Percentiles rank a stretch among this genome's conserved stretches.
Evolutionary conservation across 30 jellyfish, hydroid and myxozoan genomes (phyloP).

Genomic region (Haliclystus octoradiatus): DNA sequence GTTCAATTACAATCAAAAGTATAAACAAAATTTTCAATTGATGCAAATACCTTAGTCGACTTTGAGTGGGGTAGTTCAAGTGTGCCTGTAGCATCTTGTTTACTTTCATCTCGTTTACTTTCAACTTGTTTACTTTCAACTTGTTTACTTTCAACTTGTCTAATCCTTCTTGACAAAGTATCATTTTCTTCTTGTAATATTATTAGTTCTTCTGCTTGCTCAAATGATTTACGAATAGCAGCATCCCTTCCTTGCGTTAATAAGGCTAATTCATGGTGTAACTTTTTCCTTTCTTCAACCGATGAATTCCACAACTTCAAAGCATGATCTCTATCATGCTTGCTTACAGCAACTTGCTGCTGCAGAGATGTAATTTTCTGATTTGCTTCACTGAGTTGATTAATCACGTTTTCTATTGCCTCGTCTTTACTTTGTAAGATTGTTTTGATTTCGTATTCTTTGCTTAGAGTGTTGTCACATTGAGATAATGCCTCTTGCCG

Average conservation of each 20-base stretch:
- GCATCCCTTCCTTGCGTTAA: conserved; percentile 52
- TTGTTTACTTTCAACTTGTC: no score
- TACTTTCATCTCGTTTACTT: no score
- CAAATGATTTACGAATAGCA: conserved; percentile 37
- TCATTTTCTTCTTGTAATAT: conserved; percentile 32
- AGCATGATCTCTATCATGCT: conserved; percentile 65
- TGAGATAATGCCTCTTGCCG: conserved; percentile 57
- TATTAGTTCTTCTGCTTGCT: conserved; percentile 54
- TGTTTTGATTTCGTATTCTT: conserved; percentile 28
- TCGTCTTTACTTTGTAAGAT: conserved; percentile 23
- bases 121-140: no score
- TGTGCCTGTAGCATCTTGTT: no score
- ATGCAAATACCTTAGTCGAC: no score
- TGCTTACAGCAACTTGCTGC: conserved; percentile 36
- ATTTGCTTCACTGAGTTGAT: conserved; percentile 6
- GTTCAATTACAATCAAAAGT: no score
- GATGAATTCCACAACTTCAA: conserved; percentile 57
- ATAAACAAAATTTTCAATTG: no score
- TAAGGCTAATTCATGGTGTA: conserved; percentile 51
- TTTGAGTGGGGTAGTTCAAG: no score
- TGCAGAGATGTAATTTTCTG: conserved; percentile 26
- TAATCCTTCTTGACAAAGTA: conserved; percentile 30
- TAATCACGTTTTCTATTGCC: conserved; percentile 5
- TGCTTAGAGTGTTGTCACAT: conserved; percentile 44
- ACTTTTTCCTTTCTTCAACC: conserved; percentile 64